Base-by-base conservation (phyloP, 1,140 invertebrate genomes). In the Hyles euphorbiae region DNA sequence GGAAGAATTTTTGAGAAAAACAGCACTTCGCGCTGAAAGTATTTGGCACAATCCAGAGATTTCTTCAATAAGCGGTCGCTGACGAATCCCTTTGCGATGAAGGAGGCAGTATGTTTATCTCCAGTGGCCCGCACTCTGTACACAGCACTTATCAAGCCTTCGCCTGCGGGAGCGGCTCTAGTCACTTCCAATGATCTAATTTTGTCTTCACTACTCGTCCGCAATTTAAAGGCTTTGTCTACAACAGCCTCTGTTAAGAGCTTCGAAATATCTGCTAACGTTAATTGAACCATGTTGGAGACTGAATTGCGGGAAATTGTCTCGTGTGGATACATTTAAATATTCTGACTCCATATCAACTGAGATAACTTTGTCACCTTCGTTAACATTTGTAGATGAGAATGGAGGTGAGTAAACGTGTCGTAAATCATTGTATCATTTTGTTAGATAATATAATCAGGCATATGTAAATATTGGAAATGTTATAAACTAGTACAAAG, bases 1-100 rank as follows among this genome's bases (percentile, higher is more conserved):
- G 72, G 74, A 36, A 79, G 54, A 46, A 79, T 52, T 45, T 64
- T 60, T 3, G 68, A 59, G 46, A 63, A 78, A 34, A 78, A 78
- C 2, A 53, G 8, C 5, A 53, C 47, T 63, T 79, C 76, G 62
- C 76, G 61, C 52, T 60, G 46, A 40, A 77, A 79, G 48, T 59
- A 70, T 9, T 57, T 63, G n/a, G 56, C 36, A 43, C 69, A 68
- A 4, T 61, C 54, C 3, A 75, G 47, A 7, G 63, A 67, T 32
- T 60, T 74, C n/a, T 65, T 54, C 3, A 79, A 53, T 2, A 70
- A 7, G 10, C n/a, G 32, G 34, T 77, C 67, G 3, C 50, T 48
- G 9, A 72, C 54, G 3, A 79, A 47, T 5, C 63, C 67, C 56
- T 79, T 79, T 1, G 58, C 72, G 33, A 79, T 48, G 22, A 76